Evolutionary conservation across 2,888 invertebrate genomes (phyloP).

Genomic region (Tigriopus californicus): DNA sequence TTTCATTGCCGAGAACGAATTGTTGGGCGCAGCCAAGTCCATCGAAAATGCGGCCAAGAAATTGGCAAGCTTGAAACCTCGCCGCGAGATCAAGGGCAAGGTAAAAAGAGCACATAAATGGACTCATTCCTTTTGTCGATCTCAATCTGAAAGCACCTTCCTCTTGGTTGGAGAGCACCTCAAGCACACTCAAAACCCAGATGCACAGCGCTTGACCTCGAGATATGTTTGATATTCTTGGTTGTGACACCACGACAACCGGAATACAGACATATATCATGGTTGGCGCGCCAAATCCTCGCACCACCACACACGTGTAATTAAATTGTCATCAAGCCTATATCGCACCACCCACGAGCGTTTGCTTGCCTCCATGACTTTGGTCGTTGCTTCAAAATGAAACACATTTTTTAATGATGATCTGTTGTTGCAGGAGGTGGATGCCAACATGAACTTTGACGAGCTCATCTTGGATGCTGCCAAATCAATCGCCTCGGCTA

Average conservation of each 20-base stretch:
- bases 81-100: constrained; percentile 50
- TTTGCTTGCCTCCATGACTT: neutral
- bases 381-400: neutral
- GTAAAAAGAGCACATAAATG: constrained; percentile 32
- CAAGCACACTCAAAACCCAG: too few relatives aligned
- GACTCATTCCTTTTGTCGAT: neutral
- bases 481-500: constrained; percentile 90
- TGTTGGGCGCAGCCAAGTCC: constrained; percentile 87
- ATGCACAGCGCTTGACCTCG: constrained; percentile 32
- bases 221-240: constrained; percentile 99
- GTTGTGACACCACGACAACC: constrained; percentile 78
- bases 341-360: neutral
- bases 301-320: neutral
- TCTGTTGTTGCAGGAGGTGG: constrained; percentile 46
- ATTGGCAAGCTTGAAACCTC: constrained; percentile 69
- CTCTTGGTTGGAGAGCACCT: neutral
- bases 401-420: neutral
- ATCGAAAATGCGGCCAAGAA: constrained; percentile 97
- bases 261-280: constrained; percentile 95
- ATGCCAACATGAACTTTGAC: constrained; percentile 89
- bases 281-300: neutral
- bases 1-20: constrained; percentile 90
- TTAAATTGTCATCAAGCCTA: neutral
- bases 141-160: neutral
- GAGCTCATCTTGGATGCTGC: constrained; percentile 98